phyloP scores from a whole-genome alignment of 1,140 invertebrate species.

The Apis mellifera region DNA sequence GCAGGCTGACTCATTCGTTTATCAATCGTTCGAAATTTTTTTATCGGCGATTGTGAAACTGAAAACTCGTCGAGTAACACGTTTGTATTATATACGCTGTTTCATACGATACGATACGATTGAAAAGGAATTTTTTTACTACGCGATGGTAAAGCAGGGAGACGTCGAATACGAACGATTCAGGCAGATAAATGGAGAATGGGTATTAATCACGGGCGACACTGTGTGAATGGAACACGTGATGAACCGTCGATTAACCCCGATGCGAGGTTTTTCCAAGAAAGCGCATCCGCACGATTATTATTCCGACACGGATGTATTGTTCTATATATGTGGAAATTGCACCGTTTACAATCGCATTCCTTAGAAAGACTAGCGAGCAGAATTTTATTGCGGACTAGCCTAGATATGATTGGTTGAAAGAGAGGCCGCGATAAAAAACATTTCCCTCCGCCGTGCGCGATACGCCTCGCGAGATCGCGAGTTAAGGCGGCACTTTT shows the following conservation, averaged over 20 bases:
- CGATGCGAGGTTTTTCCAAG: constrained; percentile 31
- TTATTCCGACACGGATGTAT: constrained; percentile 11
- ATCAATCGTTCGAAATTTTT: too few relatives aligned
- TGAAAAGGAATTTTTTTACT: neutral
- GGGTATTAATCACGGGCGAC: constrained; percentile 32
- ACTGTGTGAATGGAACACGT: constrained; percentile 16
- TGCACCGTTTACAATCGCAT: constrained; percentile 15
- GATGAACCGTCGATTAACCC: constrained; percentile 57
- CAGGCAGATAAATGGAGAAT: constrained; percentile 15
- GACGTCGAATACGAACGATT: neutral
- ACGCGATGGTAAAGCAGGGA: neutral
- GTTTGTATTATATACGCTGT: too few relatives aligned
- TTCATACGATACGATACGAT: too few relatives aligned
- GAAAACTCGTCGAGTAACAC: too few relatives aligned
- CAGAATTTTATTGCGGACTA: constrained; percentile 20
- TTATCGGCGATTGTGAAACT: too few relatives aligned
- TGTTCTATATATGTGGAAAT: constrained; percentile 41
- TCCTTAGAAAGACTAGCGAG: constrained; percentile 31
- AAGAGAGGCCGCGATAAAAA: constrained; percentile 17
- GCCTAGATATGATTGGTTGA: constrained; percentile 24
- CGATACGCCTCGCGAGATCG: neutral
- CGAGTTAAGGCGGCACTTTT: too few relatives aligned
- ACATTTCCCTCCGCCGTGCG: neutral
- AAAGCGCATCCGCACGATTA: constrained; percentile 11
- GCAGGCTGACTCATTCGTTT: too few relatives aligned